These are phyloP conservation scores for Epizoanthus illoricatus DNA, from an alignment of 92 coral and sea anemone species.

Conservation along the genomic window DNA sequence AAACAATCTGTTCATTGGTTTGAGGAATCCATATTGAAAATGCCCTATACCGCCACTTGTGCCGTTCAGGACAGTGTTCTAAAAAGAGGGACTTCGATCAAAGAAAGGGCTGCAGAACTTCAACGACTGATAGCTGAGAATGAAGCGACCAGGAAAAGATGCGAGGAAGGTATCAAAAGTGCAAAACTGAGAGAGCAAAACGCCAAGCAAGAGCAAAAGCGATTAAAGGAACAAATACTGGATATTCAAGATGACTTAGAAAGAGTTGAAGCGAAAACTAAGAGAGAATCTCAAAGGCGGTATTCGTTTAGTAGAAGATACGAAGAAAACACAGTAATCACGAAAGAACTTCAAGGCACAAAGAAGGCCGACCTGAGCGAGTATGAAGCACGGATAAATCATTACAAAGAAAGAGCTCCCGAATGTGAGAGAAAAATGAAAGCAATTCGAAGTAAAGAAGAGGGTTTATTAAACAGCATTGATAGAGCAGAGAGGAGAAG, in stretches of 20 bases:
- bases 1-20: constrained; percentile 32
- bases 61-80: constrained; percentile 21
- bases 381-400: neutral
- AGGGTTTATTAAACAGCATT: constrained; percentile 3
- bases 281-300: constrained; percentile 17
- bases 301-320: constrained; percentile 35
- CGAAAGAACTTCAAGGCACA: constrained; percentile 25
- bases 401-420: constrained; percentile 8
- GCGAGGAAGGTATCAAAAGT: constrained; percentile 19
- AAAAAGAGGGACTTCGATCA: constrained; percentile 28
- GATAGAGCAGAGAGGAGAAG: constrained; percentile 25
- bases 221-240: constrained; percentile 10
- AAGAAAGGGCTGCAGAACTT: constrained; percentile 19
- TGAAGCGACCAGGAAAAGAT: constrained; percentile 20
- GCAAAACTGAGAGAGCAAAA: constrained; percentile 11
- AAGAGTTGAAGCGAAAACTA: constrained; percentile 29
- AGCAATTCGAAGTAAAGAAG: constrained; percentile 21
- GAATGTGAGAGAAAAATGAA: constrained; percentile 11
- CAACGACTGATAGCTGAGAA: constrained; percentile 1
- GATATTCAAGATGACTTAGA: constrained; percentile 21
- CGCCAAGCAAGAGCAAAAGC: constrained; percentile 27
- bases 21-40: constrained; percentile 3
- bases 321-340: constrained; percentile 25
- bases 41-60: constrained; percentile 40
- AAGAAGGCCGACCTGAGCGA: neutral